Conservation (phyloP, 2,113 vertebrate genomes). For the Petrocephalus microphthalmus region DNA sequence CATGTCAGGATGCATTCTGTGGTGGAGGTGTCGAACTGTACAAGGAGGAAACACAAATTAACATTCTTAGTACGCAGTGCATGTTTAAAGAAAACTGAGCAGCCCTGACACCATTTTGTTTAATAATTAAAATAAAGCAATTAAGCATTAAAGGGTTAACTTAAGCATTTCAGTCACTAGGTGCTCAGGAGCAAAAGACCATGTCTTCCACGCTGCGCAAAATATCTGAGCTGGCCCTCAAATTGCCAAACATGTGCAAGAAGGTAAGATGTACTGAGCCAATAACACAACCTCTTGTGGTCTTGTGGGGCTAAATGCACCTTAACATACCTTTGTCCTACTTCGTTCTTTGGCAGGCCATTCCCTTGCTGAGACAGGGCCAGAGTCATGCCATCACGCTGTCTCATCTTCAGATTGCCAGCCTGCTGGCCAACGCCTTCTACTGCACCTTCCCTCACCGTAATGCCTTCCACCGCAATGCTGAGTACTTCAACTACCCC, state of each 20-base stretch:
- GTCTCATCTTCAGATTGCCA: conserved; percentile 56
- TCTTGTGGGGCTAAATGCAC: neutral
- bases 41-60: neutral
- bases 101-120: neutral
- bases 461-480: conserved; percentile 19
- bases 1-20: neutral
- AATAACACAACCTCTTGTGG: neutral
- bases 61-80: neutral
- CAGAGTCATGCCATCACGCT: conserved; percentile 38
- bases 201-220: conserved; percentile 23
- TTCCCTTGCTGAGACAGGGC: conserved; percentile 52
- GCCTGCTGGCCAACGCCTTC: conserved; percentile 62
- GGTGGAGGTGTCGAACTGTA: neutral
- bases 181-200: neutral
- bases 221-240: conserved; percentile 51
- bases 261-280: conserved; percentile 39
- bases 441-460: conserved; percentile 65
- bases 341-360: conserved; percentile 34
- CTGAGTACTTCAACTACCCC: conserved; percentile 53
- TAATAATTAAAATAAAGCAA: neutral
- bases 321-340: neutral
- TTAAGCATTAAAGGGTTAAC: neutral
- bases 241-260: conserved; percentile 25
- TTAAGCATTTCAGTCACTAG: neutral
- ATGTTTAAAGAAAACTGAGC: neutral